phyloP scores from a whole-genome alignment of 2,888 invertebrate genomes.

The Mesorhabditis sp. region DNA sequence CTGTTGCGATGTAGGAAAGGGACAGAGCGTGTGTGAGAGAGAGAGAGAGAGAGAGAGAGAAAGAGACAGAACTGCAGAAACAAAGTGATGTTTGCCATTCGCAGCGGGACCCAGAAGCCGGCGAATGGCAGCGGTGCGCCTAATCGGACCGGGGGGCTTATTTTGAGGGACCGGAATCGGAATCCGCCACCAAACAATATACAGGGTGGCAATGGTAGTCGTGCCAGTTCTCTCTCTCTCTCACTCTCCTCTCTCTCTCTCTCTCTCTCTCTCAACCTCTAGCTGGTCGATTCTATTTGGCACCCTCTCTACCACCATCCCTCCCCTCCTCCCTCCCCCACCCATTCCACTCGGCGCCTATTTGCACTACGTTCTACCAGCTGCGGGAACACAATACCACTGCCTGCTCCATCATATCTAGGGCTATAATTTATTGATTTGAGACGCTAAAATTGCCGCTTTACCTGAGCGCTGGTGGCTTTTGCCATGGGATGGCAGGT shows the following conservation, averaged over 20 bases:
- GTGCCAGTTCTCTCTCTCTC: slow-evolving; percentile 9
- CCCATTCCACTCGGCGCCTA: slow-evolving; percentile 12
- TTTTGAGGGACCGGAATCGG: too few relatives aligned
- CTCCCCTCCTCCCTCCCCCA: slow-evolving; percentile 15
- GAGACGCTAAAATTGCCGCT: neutral
- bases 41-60: too few relatives aligned
- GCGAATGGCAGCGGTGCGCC: too few relatives aligned
- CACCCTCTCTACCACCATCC: neutral
- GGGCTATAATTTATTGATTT: neutral
- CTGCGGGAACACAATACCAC: neutral
- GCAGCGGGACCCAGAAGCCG: too few relatives aligned
- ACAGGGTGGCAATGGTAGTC: too few relatives aligned
- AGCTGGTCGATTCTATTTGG: neutral
- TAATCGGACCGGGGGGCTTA: too few relatives aligned
- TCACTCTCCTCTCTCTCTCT: slow-evolving; percentile 8
- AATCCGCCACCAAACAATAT: too few relatives aligned
- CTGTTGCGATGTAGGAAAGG: too few relatives aligned
- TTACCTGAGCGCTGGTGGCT: neutral
- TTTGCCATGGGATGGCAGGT: slow-evolving; percentile 1
- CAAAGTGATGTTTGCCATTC: too few relatives aligned
- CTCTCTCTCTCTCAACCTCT: slow-evolving; percentile 7
- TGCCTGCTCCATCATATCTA: neutral
- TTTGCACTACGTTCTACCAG: neutral
- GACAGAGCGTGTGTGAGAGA: too few relatives aligned
- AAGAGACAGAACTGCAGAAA: too few relatives aligned